Evolutionary conservation across 2,113 vertebrate genomes (phyloP), one percentile per base, ranked within the genome.

Genomic region (Otocyon megalotis): DNA sequence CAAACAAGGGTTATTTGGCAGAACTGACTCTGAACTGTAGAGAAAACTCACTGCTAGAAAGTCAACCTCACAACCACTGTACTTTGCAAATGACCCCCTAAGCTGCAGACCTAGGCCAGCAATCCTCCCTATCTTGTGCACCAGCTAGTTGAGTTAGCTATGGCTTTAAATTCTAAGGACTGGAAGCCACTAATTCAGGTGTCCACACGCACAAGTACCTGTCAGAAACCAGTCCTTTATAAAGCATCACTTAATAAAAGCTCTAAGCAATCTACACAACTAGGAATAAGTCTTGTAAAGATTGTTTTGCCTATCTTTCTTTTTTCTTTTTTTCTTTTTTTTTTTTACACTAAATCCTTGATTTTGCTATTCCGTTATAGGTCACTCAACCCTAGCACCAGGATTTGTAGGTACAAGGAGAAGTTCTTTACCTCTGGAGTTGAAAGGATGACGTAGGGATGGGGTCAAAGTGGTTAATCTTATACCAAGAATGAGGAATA

Each of bases 1-100:
- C 53, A 96, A 96, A 93, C 79, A 87, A 43, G 81, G 90, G 53
- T 92, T 87, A 76, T 90, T 92, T 92, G 84, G 58, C 76, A 90
- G 58, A 92, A 71, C 58, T 81, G 84, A 96, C 90, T 84, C 58
- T 74, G 56, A 93, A 35, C 30, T 17, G 1, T 72, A 22, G 22
- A 81, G 88, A 93, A 74, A 67, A 79, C 43, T 96, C 54, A 24
- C 24, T 15, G 76, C 20, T 37, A 88, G 35, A 95, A 95, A 90
- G 90, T 63, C 90, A 97, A 30, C 48, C 62, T 63, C 43, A 88
- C 76, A 92, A 95, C 65, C 22, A 54, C 24, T 81, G 14, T 85
- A 9, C 58, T 92, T 90, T 35, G 48, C 72, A 76, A 95, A 89
- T 82, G 86, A 86, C 77, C 95, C 30, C 58, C 12, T 17, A 67